These are phyloP conservation scores for Scylla paramamosain DNA, from an alignment of 1,140 invertebrate genomes.

Conservation along the genomic window DNA sequence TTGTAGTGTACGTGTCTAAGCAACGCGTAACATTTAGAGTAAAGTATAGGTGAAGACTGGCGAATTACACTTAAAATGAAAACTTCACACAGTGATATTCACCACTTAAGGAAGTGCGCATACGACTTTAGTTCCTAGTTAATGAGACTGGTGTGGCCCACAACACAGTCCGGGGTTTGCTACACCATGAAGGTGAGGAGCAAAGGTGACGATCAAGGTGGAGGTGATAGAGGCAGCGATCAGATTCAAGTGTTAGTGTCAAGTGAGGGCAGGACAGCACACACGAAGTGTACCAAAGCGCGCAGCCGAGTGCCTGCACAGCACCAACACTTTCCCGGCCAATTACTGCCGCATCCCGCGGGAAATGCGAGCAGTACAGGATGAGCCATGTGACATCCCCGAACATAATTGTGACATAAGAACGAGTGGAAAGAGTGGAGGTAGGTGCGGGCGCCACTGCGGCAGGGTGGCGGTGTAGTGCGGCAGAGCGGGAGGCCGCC, in stretches of 20 bases:
- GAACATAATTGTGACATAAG: constrained; percentile 15
- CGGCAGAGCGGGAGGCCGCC: constrained; percentile 70
- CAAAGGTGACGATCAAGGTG: not conserved
- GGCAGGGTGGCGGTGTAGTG: constrained; percentile 73
- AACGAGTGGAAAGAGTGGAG: not conserved
- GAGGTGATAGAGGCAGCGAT: not conserved
- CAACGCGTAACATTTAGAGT: no score
- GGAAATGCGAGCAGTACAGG: not conserved
- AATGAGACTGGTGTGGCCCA: not conserved
- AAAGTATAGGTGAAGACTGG: no score
- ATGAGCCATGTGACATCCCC: not conserved
- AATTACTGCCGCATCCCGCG: not conserved
- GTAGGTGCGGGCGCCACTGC: constrained; percentile 65
- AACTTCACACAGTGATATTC: no score
- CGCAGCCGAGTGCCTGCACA: no score
- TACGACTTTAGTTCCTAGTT: not conserved
- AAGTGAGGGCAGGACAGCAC: not conserved
- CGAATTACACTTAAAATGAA: no score
- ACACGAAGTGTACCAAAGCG: not conserved
- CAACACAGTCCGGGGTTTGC: no score
- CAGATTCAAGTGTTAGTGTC: constrained; percentile 35
- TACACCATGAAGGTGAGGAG: not conserved
- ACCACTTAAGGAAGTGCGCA: no score
- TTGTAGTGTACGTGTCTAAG: no score
- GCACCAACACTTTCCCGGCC: not conserved